These are phyloP conservation scores for Caenorhabditis macrosperma DNA, from an alignment of 2,888 invertebrate genomes.

Conservation along the genomic window DNA sequence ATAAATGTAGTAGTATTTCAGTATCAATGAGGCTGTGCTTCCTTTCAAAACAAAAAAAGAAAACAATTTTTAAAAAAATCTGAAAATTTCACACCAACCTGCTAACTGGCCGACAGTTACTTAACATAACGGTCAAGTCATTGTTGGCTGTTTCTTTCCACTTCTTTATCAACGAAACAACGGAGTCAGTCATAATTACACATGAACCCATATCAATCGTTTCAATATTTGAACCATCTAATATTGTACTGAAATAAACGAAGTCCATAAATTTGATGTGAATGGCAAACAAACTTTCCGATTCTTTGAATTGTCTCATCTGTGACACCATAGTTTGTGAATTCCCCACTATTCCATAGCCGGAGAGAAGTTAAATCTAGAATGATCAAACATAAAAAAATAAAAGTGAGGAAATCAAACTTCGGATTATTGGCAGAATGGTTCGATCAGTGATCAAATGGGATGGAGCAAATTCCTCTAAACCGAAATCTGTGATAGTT, in stretches of 20 bases:
- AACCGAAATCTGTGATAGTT: slow-evolving; percentile 66
- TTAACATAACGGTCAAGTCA: slow-evolving; percentile 64
- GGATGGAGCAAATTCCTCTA: slow-evolving; percentile 71
- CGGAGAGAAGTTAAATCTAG: slow-evolving; percentile 66
- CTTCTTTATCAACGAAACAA: slow-evolving; percentile 47
- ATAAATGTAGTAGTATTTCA: too few relatives aligned
- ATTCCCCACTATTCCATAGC: slow-evolving; percentile 71
- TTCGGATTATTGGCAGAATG: slow-evolving; percentile 40
- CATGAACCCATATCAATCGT: slow-evolving; percentile 66
- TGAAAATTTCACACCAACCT: too few relatives aligned
- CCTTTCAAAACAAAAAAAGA: too few relatives aligned
- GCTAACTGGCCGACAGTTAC: slow-evolving; percentile 51
- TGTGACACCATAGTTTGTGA: slow-evolving; percentile 65
- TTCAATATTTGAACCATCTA: slow-evolving; percentile 52
- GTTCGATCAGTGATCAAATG: slow-evolving; percentile 64
- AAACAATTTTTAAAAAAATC: too few relatives aligned
- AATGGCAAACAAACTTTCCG: too few relatives aligned
- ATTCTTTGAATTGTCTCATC: slow-evolving; percentile 66
- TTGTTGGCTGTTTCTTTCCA: slow-evolving; percentile 53
- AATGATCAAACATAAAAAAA: neutral
- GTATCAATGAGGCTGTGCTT: too few relatives aligned
- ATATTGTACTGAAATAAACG: slow-evolving; percentile 49
- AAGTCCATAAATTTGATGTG: too few relatives aligned
- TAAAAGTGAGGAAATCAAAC: slow-evolving; percentile 12
- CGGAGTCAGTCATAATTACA: slow-evolving; percentile 41